Percentiles rank a stretch among this genome's conserved stretches.
These are phyloP conservation scores for Rostratula benghalensis DNA, from an alignment of 2,113 vertebrate species.

Conservation along the genomic window DNA sequence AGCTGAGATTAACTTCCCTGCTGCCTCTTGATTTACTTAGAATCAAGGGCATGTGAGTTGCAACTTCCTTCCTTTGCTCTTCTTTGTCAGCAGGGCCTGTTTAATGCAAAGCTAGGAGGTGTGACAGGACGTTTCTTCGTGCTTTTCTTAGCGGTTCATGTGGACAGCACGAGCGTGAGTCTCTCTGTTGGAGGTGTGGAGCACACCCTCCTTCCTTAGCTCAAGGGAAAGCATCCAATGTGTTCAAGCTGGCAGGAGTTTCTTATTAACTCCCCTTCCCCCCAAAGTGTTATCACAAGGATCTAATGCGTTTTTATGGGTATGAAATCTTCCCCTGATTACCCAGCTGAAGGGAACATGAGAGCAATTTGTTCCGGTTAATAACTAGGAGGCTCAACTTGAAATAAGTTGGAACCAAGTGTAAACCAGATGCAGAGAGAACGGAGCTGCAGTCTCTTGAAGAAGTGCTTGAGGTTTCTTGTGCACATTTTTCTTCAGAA, in stretches of 20 bases:
- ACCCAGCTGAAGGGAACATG: constrained; percentile 14
- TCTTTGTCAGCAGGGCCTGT: not conserved
- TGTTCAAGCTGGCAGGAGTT: constrained; percentile 14
- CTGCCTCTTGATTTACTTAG: not conserved
- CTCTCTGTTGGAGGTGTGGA: not conserved
- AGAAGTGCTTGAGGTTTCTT: not conserved
- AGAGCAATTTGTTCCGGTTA: constrained; percentile 44
- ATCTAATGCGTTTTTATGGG: constrained; percentile 38
- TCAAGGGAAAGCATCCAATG: not conserved
- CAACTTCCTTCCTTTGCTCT: constrained; percentile 31
- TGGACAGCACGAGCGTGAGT: not conserved
- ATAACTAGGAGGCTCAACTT: constrained; percentile 33
- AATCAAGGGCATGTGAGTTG: not conserved
- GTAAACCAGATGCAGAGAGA: constrained; percentile 33
- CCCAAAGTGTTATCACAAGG: constrained; percentile 3
- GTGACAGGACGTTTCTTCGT: not conserved
- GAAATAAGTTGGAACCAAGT: constrained; percentile 28
- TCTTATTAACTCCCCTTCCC: constrained; percentile 1
- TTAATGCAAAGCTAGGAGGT: constrained; percentile 9
- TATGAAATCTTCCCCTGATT: constrained; percentile 47
- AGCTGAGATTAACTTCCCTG: constrained; percentile 3
- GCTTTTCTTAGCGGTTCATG: not conserved
- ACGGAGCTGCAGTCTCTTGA: not conserved
- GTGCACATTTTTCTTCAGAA: not conserved
- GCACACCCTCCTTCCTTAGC: not conserved